Percentiles rank a stretch among this genome's conserved stretches.
These are phyloP conservation scores for Caerostris darwini DNA, from an alignment of 1,140 invertebrate genomes.

Conservation along the genomic window DNA sequence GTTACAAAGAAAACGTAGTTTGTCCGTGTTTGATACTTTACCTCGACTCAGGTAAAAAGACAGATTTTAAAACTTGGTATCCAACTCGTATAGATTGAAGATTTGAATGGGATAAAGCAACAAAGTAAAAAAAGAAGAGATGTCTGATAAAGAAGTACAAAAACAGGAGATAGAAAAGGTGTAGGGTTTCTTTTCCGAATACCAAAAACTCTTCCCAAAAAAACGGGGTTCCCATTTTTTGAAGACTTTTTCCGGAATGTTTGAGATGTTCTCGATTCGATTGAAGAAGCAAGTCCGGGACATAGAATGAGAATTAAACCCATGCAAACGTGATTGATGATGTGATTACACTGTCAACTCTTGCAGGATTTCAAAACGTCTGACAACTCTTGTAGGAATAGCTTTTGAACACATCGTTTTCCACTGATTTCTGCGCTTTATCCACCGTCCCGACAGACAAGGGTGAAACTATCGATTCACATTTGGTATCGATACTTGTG, in stretches of 20 bases:
- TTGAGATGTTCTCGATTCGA: conserved; percentile 28
- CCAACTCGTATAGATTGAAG: too few relatives aligned
- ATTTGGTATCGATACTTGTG: conserved; percentile 22
- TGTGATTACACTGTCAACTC: conserved; percentile 21
- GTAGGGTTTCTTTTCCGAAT: not conserved
- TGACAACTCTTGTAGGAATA: not conserved
- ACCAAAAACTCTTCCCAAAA: not conserved
- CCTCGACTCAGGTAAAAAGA: too few relatives aligned
- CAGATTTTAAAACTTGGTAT: too few relatives aligned
- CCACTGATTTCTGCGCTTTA: not conserved
- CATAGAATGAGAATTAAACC: conserved; percentile 36
- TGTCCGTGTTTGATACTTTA: too few relatives aligned
- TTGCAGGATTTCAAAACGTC: not conserved
- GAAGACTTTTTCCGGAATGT: conserved; percentile 40
- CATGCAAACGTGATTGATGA: conserved; percentile 24
- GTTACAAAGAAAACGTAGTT: too few relatives aligned
- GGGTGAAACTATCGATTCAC: not conserved
- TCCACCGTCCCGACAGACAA: not conserved
- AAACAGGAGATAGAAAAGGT: not conserved
- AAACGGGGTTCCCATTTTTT: not conserved
- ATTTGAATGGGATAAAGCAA: too few relatives aligned
- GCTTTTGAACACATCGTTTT: not conserved
- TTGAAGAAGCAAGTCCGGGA: not conserved
- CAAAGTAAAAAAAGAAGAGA: too few relatives aligned
- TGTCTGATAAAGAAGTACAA: too few relatives aligned